These are phyloP conservation scores for Diachrysia chrysitis DNA, from an alignment of 2,888 invertebrate genomes.

Conservation along the genomic window DNA sequence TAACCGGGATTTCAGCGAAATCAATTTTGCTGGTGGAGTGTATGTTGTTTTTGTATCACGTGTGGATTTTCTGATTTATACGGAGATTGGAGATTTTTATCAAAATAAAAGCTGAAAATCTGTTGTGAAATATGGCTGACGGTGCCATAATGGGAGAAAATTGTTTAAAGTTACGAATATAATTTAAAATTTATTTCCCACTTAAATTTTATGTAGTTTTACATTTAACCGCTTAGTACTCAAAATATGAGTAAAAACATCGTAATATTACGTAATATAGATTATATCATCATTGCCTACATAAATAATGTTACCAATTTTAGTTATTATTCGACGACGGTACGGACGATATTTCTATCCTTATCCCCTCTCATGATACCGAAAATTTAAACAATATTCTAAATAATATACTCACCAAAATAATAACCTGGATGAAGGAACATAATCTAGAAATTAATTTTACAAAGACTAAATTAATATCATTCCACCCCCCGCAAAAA, in stretches of 20 bases:
- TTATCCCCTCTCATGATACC: no score
- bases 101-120: conserved; percentile 8
- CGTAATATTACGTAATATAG: no score
- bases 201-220: background rate
- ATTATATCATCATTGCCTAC: no score
- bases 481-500: no score
- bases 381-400: no score
- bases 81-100: conserved; percentile 19
- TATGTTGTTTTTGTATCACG: conserved; percentile 46
- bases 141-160: background rate
- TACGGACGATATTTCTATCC: no score
- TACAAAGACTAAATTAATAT: no score
- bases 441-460: no score
- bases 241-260: no score
- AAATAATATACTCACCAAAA: no score
- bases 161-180: conserved; percentile 4
- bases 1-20: conserved; percentile 43
- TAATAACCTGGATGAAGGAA: no score
- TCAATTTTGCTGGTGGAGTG: conserved; percentile 50
- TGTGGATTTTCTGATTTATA: conserved; percentile 20
- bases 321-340: background rate
- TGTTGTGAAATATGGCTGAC: conserved; percentile 9
- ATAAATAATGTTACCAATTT: background rate
- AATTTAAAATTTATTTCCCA: background rate
- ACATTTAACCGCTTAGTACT: no score